Evolutionary conservation across 1,140 invertebrate species (phyloP).

Genomic region (Druon quercuslanigerum): DNA sequence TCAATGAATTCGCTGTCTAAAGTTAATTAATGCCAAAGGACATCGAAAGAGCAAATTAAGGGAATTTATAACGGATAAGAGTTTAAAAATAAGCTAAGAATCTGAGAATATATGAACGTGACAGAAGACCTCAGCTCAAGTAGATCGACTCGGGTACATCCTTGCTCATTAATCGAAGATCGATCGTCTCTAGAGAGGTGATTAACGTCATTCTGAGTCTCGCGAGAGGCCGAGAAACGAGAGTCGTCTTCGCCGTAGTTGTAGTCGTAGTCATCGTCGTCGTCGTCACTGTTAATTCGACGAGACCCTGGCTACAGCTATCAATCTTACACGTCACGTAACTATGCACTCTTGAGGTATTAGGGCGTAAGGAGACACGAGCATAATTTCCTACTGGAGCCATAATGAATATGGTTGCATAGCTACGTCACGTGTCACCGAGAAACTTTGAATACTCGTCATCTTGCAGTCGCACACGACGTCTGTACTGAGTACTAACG

Average conservation of each 20-base stretch:
- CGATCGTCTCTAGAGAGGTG: conserved; percentile 30
- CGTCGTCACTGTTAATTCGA: conserved; percentile 47
- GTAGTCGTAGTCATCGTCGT: not conserved
- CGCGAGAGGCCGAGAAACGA: not conserved
- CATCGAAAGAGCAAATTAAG: no score
- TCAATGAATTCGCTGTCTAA: no score
- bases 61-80: no score
- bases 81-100: no score
- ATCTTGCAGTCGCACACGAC: conserved; percentile 49
- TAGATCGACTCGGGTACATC: conserved; percentile 46
- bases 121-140: conserved; percentile 6
- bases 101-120: not conserved
- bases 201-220: conserved; percentile 16
- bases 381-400: conserved; percentile 58
- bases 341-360: conserved; percentile 53
- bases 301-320: conserved; percentile 49
- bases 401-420: conserved; percentile 63
- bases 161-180: conserved; percentile 61
- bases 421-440: conserved; percentile 59
- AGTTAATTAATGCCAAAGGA: no score
- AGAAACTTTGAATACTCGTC: conserved; percentile 64
- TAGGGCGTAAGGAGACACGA: conserved; percentile 56
- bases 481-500: conserved; percentile 1
- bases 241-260: conserved; percentile 9
- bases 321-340: conserved; percentile 57